Evolutionary conservation across 53 echinoderm and acorn worm genomes (phyloP), one percentile per base, ranked within the genome.

Genomic region (Arbacia lixula): DNA sequence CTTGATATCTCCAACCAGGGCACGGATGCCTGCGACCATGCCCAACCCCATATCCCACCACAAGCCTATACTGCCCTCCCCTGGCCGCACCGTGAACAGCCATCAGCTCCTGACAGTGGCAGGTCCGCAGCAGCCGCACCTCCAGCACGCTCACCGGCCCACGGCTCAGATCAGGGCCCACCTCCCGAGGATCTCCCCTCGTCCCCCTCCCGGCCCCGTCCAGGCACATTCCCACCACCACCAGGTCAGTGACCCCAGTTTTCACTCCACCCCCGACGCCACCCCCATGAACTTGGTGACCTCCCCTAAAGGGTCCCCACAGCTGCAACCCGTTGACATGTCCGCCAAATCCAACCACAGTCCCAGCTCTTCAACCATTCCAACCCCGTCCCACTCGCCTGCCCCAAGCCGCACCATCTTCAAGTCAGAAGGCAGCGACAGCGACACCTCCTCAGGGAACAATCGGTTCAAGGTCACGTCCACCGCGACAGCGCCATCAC

Each of bases 161-260:
- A 78, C 60, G 22, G 79, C 79, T 57, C 79, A 78, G 60, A 78
- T 78, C 60, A 60, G 79, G 39, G 79, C 79, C 4, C 79, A 78
- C 41, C 60, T 78, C 36, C 79, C 79, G 3, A 58, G 79, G 12
- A 37, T 78, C 38, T 78, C 79, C 36, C 79, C 79, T 26, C 58
- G 79, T 17, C 79, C 79, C 17, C 14, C 60, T 28, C 38, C 60
- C 0, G 31, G 58, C 2, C 79, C 79, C 14, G 28, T 78, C 60
- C 79, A 78, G 20, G 79, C 79, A 0, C 79, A 78, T 31, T 78
- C 79, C 41, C 79, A 78, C 20, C 79, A 78, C 61, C 92, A 89
- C 90, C 10, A 20, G 12, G 29, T 25, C 40, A 78, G 42, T 28
- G 79, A 78, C 60, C 27, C 58, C 1, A 12, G 36, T 36, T 31